Evolutionary conservation across 2,888 invertebrate genomes (phyloP), one percentile per base, ranked within the genome.

Genomic region (Eilema caniola): DNA sequence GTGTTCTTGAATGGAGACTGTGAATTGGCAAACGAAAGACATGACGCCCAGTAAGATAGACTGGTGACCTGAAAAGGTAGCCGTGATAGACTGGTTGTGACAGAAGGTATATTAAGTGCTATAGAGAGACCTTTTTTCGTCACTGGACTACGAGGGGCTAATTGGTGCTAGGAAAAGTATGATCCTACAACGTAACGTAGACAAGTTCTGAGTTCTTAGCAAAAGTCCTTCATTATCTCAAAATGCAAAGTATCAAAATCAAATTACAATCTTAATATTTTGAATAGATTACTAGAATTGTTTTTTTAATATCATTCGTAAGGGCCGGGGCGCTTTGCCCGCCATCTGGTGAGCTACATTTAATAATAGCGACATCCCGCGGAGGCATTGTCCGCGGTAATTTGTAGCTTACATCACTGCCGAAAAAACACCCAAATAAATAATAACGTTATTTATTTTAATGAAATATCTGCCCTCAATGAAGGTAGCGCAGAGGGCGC

Each of bases 361-460:
- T 88, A 92, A 92, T 91, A 91, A 92, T 84, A 81, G 81, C 85
- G 92, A 83, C 87, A 86, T 89, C 95, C 94, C 93, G 94, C 86
- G 82, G 95, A 87, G 95, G 83, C 81, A 92, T 95, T 95, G 95
- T 95, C 90, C 92, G 80, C 82, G 75, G 85, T 94, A 93, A 95
- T 95, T 95, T 94, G 95, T 95, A 93, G 92, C 92, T 90, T 87
- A 88, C 92, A 92, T 92, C 90, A 89, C 90, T 90, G 89, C 88
- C 86, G 86, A 88, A 90, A n/a, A 92, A 92, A 93, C 90, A 92
- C 86, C 86, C 88, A 87, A 87, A 92, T 90, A 94, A 94, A 93
- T 92, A 93, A 94, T 93, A 92, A 90, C 88, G 89, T 92, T 93
- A 93, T 93, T 93, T 90, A 89, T 90, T 92, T 91, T 92, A 90